A percentile compares a stretch with the other conserved stretches of the same genome.
These are phyloP conservation scores for Sycophaga agraensis DNA, from an alignment of 1,140 invertebrate genomes.

Conservation along the genomic window DNA sequence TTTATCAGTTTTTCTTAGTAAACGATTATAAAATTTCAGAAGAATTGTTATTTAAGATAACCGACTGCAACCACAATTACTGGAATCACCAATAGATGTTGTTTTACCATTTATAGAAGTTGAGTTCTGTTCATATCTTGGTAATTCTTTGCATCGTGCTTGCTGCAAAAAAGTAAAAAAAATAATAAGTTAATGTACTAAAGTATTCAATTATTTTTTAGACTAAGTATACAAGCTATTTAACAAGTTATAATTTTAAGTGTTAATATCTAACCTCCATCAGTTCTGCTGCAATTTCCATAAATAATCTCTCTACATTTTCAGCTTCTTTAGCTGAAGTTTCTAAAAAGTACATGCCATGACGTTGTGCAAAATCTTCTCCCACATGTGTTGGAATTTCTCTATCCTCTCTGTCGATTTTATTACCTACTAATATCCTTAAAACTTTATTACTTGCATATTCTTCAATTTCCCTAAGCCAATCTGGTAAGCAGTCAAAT, in stretches of 20 bases:
- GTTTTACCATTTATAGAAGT: slow-evolving; percentile 73
- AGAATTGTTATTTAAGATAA: slow-evolving; percentile 44
- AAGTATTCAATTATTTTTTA: no score
- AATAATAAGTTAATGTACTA: slow-evolving; percentile 8
- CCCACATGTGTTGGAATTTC: slow-evolving; percentile 93
- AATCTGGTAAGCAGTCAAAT: slow-evolving; percentile 94
- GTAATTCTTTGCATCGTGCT: slow-evolving; percentile 75
- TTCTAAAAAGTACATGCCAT: slow-evolving; percentile 97
- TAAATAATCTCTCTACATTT: slow-evolving; percentile 95
- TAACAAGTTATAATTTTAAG: slow-evolving; percentile 15
- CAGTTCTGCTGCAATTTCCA: slow-evolving; percentile 91
- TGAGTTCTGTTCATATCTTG: slow-evolving; percentile 70
- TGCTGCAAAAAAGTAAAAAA: slow-evolving; percentile 60
- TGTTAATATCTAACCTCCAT: slow-evolving; percentile 73
- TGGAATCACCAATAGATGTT: slow-evolving; percentile 66
- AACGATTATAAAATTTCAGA: slow-evolving; percentile 9
- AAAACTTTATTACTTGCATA: slow-evolving; percentile 94
- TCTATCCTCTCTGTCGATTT: slow-evolving; percentile 91
- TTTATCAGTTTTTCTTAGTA: slow-evolving; percentile 7
- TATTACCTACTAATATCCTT: slow-evolving; percentile 91
- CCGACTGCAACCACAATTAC: slow-evolving; percentile 63
- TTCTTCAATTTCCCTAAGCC: slow-evolving; percentile 94
- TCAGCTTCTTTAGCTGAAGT: slow-evolving; percentile 97
- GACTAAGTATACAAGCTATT: background rate
- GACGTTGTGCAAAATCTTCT: slow-evolving; percentile 92